Evolutionary conservation across 2,888 invertebrate species (phyloP), one percentile per base, ranked within the genome.

Genomic region (Melangyna quadrimaculata): DNA sequence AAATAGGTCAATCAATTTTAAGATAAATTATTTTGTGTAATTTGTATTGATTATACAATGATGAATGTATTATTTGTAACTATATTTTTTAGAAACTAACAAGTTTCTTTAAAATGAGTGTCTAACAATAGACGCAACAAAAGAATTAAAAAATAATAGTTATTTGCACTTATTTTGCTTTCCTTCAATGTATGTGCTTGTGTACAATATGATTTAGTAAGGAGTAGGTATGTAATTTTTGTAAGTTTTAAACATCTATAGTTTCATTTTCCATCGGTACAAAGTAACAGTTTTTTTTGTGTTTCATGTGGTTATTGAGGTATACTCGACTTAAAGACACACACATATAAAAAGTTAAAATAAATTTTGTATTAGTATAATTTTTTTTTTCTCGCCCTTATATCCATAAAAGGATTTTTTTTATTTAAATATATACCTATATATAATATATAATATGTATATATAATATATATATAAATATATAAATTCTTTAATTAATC

Each of bases 301-400:
- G 29, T 59, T 83, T 73, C 74, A 86, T 88, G 88, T 88, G 89
- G 88, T 89, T 89, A 88, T 91, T 93, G 93, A 93, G 93, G 92
- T 94, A 94, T 94, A 94, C 93, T 93, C 93, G 93, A 93, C 92
- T 90, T 92, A 91, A 92, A 92, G 92, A 92, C 92, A 92, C 92
- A 92, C 91, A 92, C 90, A 92, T 91, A 91, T 90, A 90, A 87
- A 89, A 73, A 87, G 27, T 79, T 87, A 57, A 32, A 71, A 78
- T 72, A 86, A 86, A 87, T 74, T 79, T 84, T 84, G 83, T 86
- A 79, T 84, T 87, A 79, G 80, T 84, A 84, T 77, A 51, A 43
- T 19, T 69, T 71, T 59, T 87, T 77, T 88, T 75, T 78, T 78
- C 53, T 87, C 81, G 79, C 78, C 81, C 40, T 88, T 86, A 45